Base-by-base conservation (phyloP, 2,888 invertebrate genomes). In the Lasioglossum malachurum region DNA sequence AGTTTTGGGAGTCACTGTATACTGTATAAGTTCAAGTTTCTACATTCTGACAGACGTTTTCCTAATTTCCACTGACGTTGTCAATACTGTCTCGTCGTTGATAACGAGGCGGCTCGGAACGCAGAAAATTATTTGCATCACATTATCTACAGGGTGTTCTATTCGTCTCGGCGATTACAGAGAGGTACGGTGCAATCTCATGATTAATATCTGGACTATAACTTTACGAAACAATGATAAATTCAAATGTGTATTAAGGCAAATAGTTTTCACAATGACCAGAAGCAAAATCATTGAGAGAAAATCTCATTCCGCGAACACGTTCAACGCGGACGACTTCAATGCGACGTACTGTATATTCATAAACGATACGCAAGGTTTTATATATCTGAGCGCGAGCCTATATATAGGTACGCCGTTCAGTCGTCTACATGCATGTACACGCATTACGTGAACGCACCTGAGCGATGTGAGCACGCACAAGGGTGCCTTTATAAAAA, bases 361-460 rank as follows among this genome's bases (percentile, higher is more conserved):
- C 88, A 90, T 83, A 90, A 87, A 87, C 86, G 67, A 84, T 86
- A 84, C 86, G 83, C 81, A 84, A 85, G 83, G 87, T 87, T 90
- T 87, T 86, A 84, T 80, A 81, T 90, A 86, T 81, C 88, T 69
- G 41, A 74, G 72, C 82, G 72, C 16, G 75, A 80, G 75, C 53
- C 80, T 87, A 88, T 87, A 87, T 87, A 86, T 84, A 84, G 82
- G 78, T 67, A 72, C 80, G 80, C 85, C 84, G 78, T 83, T 82
- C 76, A 77, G 83, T 82, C 90, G 88, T 83, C 83, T 84, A 89
- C 82, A 82, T 83, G 86, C 87, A 85, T 80, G 86, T 83, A 88
- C 83, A 88, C 90, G 89, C 88, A 87, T 90, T 90, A 90, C 90
- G 89, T 90, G 83, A 90, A 90, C 89, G 91, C 87, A 88, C 85